Conservation (phyloP, 1,140 invertebrate genomes). For the Drosophila sucinea region DNA sequence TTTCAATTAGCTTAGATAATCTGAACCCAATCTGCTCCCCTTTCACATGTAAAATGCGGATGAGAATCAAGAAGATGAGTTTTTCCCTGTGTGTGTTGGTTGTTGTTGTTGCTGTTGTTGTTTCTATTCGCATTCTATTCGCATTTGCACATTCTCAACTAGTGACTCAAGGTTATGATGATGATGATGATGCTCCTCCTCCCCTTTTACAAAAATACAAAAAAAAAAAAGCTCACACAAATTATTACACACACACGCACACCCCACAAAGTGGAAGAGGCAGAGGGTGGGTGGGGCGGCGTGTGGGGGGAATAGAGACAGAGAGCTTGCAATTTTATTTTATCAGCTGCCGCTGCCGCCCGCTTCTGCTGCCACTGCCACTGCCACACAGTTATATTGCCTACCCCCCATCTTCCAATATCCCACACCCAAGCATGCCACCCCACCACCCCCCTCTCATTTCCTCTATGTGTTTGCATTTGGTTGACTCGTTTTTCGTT, state of each 20-base stretch:
- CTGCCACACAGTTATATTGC: slow-evolving; percentile 2
- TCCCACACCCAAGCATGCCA: background rate
- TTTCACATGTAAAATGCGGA: slow-evolving; percentile 28
- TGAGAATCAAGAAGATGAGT: slow-evolving; percentile 35
- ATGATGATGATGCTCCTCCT: slow-evolving; percentile 32
- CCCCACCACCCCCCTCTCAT: background rate
- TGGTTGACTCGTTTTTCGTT: slow-evolving; percentile 66
- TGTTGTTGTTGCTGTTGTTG: slow-evolving; percentile 22
- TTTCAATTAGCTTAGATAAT: slow-evolving; percentile 71
- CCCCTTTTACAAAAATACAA: slow-evolving; percentile 19
- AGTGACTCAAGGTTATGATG: slow-evolving; percentile 77
- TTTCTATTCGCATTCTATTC: slow-evolving; percentile 68
- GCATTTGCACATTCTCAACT: slow-evolving; percentile 74
- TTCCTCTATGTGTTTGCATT: slow-evolving; percentile 2
- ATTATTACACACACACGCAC: slow-evolving; percentile 55
- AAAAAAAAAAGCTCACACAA: slow-evolving; percentile 55
- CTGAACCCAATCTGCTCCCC: slow-evolving; percentile 17
- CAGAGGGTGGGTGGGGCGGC: background rate
- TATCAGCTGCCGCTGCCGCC: slow-evolving; percentile 72
- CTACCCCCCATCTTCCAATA: slow-evolving; percentile 1
- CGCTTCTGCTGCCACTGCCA: slow-evolving; percentile 2
- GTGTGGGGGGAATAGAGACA: slow-evolving; percentile 8
- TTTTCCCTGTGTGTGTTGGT: slow-evolving; percentile 4
- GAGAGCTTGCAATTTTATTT: slow-evolving; percentile 70
- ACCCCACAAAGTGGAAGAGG: background rate